phyloP scores from a whole-genome alignment of 2,113 vertebrate species.

The Rousettus leschenaultii region DNA sequence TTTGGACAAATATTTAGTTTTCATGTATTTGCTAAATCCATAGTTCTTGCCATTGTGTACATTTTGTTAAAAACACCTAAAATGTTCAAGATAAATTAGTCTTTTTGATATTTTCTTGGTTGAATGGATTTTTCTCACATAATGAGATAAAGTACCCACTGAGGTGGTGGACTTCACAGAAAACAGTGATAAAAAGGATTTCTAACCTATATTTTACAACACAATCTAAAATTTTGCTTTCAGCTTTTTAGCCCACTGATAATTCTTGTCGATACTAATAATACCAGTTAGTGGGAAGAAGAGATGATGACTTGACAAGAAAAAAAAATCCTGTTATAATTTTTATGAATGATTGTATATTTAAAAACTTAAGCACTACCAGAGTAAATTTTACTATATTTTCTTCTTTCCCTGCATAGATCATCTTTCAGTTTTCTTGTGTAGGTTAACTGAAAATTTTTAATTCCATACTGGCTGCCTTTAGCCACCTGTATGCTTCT shows the following conservation, averaged over 20 bases:
- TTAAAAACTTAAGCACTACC: neutral
- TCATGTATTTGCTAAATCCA: slow-evolving; percentile 6
- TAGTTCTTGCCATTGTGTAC: slow-evolving; percentile 12
- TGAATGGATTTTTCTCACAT: slow-evolving; percentile 23
- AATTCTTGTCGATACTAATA: neutral
- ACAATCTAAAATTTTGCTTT: slow-evolving; percentile 27
- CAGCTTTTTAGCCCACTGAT: slow-evolving; percentile 21
- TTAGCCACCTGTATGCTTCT: slow-evolving; percentile 66
- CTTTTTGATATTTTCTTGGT: slow-evolving; percentile 33
- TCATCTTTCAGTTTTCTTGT: slow-evolving; percentile 2
- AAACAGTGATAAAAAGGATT: slow-evolving; percentile 19
- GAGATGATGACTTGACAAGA: neutral
- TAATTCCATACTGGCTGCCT: neutral
- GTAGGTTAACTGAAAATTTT: neutral
- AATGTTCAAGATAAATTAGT: neutral
- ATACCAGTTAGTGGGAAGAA: neutral
- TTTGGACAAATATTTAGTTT: slow-evolving; percentile 58
- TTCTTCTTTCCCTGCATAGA: neutral
- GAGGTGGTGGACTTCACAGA: slow-evolving; percentile 39
- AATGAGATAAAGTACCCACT: slow-evolving; percentile 1
- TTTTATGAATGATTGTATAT: slow-evolving; percentile 17
- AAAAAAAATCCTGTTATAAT: neutral
- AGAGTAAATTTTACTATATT: neutral
- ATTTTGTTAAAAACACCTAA: slow-evolving; percentile 35
- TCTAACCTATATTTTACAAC: slow-evolving; percentile 35